A percentile compares a stretch with the other conserved stretches of the same genome.
Conservation (phyloP, 2,797 vertebrate species). For the Rachycentron canadum region DNA sequence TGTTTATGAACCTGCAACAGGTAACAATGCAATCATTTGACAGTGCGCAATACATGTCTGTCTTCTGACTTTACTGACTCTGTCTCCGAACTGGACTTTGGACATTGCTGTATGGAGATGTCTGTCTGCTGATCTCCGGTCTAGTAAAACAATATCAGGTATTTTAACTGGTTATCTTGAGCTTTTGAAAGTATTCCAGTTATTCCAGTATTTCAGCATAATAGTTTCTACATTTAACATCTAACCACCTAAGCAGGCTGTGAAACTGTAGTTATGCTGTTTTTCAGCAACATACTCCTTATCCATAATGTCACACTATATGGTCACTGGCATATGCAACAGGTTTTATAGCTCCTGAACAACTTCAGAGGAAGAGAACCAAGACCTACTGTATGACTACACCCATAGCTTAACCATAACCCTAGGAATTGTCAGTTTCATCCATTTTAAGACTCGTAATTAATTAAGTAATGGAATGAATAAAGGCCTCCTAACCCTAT, state of each 20-base stretch:
- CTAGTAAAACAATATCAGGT: neutral
- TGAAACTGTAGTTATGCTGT: neutral
- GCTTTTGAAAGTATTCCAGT: neutral
- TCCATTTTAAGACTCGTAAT: conserved; percentile 4
- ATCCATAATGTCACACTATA: neutral
- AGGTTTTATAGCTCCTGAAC: neutral
- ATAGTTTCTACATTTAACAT: neutral
- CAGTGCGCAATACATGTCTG: neutral
- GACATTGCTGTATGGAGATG: neutral
- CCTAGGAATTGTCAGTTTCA: neutral
- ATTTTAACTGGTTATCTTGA: neutral
- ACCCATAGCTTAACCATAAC: neutral
- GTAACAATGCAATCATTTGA: conserved; percentile 60
- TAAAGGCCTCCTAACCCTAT: too few species aligned
- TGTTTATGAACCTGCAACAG: conserved; percentile 94
- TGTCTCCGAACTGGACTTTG: conserved; percentile 59
- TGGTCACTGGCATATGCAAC: neutral
- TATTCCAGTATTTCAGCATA: neutral
- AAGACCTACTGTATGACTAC: neutral
- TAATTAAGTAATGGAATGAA: too few species aligned
- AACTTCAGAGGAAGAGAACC: conserved; percentile 15
- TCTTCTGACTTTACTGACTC: neutral
- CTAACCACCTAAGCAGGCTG: neutral
- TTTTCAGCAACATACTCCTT: neutral
- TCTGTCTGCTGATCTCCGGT: neutral